These are phyloP conservation scores for Napeogenes sylphis DNA, from an alignment of 2,888 invertebrate species.

Conservation along the genomic window DNA sequence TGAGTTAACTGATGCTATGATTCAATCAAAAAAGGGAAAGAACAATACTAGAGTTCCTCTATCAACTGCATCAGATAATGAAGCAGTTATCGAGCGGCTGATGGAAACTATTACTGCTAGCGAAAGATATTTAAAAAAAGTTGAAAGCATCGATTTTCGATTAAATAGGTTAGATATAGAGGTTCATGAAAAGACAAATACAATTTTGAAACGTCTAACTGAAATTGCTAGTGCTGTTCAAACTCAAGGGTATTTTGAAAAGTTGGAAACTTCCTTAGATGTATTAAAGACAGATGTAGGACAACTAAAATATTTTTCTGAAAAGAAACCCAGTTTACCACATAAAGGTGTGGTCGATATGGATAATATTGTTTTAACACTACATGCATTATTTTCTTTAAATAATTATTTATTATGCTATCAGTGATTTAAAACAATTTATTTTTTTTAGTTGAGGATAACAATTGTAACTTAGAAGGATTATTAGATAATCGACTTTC, in stretches of 20 bases:
- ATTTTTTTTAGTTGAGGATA: constrained; percentile 41
- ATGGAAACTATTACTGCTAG: constrained; percentile 65
- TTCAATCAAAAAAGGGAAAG: constrained; percentile 44
- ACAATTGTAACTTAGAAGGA: constrained; percentile 43
- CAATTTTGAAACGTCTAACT: constrained; percentile 53
- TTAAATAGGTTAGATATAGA: constrained; percentile 67
- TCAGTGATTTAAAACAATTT: constrained; percentile 1
- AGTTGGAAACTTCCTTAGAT: constrained; percentile 44
- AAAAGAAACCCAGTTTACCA: constrained; percentile 33
- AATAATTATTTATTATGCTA: no score
- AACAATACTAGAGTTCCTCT: constrained; percentile 53
- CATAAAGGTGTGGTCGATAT: constrained; percentile 16
- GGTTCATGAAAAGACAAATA: constrained; percentile 66
- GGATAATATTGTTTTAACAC: neutral
- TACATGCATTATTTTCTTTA: no score
- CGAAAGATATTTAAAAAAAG: constrained; percentile 68
- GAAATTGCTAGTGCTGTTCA: constrained; percentile 46
- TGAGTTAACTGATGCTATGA: constrained; percentile 61
- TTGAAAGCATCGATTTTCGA: constrained; percentile 67
- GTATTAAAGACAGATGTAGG: constrained; percentile 47
- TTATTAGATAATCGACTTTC: constrained; percentile 48
- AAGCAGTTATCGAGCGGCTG: constrained; percentile 60
- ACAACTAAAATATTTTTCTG: constrained; percentile 48
- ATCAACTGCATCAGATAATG: constrained; percentile 49
- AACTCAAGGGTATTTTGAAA: constrained; percentile 39